A percentile compares a stretch with the other conserved stretches of the same genome.
phyloP scores from a whole-genome alignment of 2,888 invertebrate species.

The Nudaria mundana region DNA sequence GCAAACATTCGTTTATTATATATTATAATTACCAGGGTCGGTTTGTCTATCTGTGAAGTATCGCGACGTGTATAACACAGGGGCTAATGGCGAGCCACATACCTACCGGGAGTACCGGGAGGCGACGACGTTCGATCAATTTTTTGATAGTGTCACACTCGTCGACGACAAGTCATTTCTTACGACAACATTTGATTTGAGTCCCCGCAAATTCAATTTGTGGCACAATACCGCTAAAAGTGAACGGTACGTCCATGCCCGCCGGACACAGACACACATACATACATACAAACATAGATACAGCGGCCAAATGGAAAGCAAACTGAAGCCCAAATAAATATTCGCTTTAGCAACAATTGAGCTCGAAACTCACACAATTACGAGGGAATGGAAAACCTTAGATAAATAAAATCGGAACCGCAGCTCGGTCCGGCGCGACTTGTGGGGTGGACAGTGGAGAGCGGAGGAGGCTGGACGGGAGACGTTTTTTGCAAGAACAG shows the following conservation, averaged over 20 bases:
- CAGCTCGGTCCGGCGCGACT: too few relatives aligned
- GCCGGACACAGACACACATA: conserved; percentile 10
- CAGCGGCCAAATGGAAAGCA: conserved; percentile 56
- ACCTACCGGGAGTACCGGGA: conserved; percentile 8
- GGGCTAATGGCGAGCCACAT: conserved; percentile 4
- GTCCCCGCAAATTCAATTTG: conserved; percentile 74
- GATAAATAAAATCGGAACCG: conserved; percentile 78
- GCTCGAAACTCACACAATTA: conserved; percentile 77
- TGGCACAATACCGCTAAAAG: conserved; percentile 56
- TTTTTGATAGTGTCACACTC: conserved; percentile 77
- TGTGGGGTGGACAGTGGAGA: conserved; percentile 14
- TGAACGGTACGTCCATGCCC: conserved; percentile 15
- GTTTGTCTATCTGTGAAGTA: too few relatives aligned
- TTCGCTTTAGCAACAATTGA: conserved; percentile 77
- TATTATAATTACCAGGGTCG: too few relatives aligned
- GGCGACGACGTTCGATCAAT: conserved; percentile 60
- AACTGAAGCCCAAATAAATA: conserved; percentile 76
- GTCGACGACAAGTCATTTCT: conserved; percentile 67
- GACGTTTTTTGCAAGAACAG: conserved; percentile 50
- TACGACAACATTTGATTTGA: conserved; percentile 73
- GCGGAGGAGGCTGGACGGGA: conserved; percentile 20
- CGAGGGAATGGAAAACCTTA: conserved; percentile 76
- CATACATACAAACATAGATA: conserved; percentile 4
- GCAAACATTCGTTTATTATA: too few relatives aligned
- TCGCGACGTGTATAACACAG: too few relatives aligned